Base-by-base conservation (phyloP, 2,113 vertebrate species). In the Rhabdomys dilectus region DNA sequence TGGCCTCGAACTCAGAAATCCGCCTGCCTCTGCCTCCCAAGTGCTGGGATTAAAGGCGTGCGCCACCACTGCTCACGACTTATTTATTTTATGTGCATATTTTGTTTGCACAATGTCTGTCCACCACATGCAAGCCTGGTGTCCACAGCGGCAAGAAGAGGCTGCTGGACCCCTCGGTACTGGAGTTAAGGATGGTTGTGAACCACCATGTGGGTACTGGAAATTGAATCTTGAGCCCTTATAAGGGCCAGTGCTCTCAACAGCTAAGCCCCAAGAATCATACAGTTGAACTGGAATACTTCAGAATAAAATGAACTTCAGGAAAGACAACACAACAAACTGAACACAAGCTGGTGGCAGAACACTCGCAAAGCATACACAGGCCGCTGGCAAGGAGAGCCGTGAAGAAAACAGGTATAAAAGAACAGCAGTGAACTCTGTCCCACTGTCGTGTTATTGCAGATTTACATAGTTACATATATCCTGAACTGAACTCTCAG, bases 301-400 rank as follows among this genome's bases (percentile, higher is more conserved):
- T 96, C 70, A 94, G 78, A 96, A 85, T 62, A 80, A 53, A 45
- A 75, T n/a, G 53, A 88, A 93, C 80, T 88, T 84, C 87, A 56
- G 48, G 39, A 42, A 88, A 93, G 70, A 89, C 19, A 56, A 85
- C 24, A 34, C 19, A 60, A 39, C 48, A 36, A n/a, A 21, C 51
- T 29, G 36, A 51, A 15, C 51, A 17, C 76, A 1, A 62, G 8
- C 8, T 9, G 5, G 36, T 36, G 58, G 45, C 36, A n/a, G 85
- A n/a, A 13, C 12, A n/a, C 66, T 26, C 16, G 34, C 45, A 51
- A 53, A 53, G 85, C 34, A n/a, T 5, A 53, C 85, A 36, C 21
- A n/a, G 53, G 34, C 42, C 84, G 42, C 84, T 36, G 31, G 6
- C 4, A 1, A 62, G 39, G 36, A 19, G n/a, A 72, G 66, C 34